Evolutionary conservation across 1,140 invertebrate species (phyloP), one percentile per base, ranked within the genome.

Genomic region (Arion vulgaris): DNA sequence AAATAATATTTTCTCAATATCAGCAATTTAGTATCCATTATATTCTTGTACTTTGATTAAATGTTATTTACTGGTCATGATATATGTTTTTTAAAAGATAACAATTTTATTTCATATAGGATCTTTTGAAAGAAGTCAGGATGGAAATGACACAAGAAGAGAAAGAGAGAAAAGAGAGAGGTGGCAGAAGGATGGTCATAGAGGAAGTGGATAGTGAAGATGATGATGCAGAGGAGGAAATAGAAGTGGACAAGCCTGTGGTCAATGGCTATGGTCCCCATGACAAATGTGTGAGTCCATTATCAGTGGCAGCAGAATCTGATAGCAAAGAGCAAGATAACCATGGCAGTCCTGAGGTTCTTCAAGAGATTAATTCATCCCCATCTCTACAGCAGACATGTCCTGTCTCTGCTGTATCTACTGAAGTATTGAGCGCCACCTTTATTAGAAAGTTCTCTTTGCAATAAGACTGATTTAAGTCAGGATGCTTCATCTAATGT

Each of bases 191-290:
- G 57, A 85, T 92, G 88, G 82, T 88, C 19, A 91, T 91, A 39
- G 89, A 91, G 83, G 91, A 91, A 69, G 86, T 89, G 34, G 88
- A 85, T 15, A 80, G 74, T 49, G 85, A 85, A 5, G 85, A 87
- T 39, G 84, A 84, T 45, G 85, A 81, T 36, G 72, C 57, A 32
- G 39, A 39, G 9, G 62, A 74, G 19, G 68, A 49, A 53, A 57
- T 75, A 26, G 62, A 26, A 32, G 81, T 75, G 72, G 78, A 84
- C 26, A 78, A 83, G 32, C 83, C 80, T 71, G 72, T 73, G 32
- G 19, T 76, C 1, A 82, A 75, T 49, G 81, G 57, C 11, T 39
- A 32, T 2, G 36, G 72, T 38, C 28, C n/a, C 1, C 69, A 39
- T 86, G 85, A 74, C 84, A 57, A 57, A 57, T 19, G 2, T 2